A percentile compares a stretch with the other conserved stretches of the same genome.
Conservation (phyloP, 2,888 invertebrate genomes). For the Apocheima hispidaria region DNA sequence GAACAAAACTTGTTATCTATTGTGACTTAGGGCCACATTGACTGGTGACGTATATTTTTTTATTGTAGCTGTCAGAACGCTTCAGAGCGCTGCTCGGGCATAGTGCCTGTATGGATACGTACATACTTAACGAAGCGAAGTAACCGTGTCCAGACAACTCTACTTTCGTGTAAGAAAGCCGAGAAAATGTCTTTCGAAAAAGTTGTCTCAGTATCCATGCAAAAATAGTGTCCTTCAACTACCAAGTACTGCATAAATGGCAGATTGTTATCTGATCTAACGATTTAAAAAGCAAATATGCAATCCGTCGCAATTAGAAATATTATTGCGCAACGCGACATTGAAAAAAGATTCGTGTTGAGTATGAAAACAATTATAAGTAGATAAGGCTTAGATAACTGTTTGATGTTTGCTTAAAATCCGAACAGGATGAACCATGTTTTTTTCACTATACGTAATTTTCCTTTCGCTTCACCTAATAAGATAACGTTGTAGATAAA, state of each 20-base stretch:
- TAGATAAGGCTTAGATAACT: conserved; percentile 1
- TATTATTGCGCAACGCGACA: conserved; percentile 4
- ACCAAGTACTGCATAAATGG: too few species aligned
- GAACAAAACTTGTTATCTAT: too few species aligned
- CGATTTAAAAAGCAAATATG: conserved; percentile 8
- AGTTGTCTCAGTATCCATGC: neutral
- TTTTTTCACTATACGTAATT: conserved; percentile 6
- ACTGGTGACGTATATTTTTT: too few species aligned
- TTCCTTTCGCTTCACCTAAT: conserved; percentile 1
- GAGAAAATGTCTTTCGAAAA: conserved; percentile 4
- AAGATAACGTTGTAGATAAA: conserved; percentile 4
- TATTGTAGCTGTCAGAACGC: too few species aligned
- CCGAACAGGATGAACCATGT: neutral
- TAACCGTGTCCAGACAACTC: conserved; percentile 6
- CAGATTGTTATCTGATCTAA: too few species aligned
- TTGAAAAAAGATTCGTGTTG: neutral
- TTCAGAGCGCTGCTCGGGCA: neutral
- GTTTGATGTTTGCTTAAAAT: conserved; percentile 1
- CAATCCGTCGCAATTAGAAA: conserved; percentile 4
- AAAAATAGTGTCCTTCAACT: neutral
- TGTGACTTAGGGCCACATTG: too few species aligned
- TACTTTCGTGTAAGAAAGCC: conserved; percentile 21
- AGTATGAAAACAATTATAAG: neutral
- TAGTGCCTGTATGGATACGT: neutral
- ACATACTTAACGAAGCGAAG: neutral